Evolutionary conservation across 2,888 invertebrate genomes (phyloP).

Genomic region (Drosophila cognata): DNA sequence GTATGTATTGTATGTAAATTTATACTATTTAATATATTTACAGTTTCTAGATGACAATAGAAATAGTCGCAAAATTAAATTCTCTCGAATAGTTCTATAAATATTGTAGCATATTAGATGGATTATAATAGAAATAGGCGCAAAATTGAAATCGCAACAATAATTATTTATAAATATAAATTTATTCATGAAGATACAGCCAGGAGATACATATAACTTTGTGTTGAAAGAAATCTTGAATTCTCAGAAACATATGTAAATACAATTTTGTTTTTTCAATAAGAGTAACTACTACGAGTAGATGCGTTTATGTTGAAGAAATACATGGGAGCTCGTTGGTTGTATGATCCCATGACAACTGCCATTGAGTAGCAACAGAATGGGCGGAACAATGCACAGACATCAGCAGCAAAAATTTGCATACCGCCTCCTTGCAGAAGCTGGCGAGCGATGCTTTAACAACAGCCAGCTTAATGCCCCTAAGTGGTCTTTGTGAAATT

Average conservation of each 20-base stretch:
- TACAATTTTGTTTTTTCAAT: not conserved
- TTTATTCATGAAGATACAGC: not conserved
- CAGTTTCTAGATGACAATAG: not conserved
- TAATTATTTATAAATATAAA: not conserved
- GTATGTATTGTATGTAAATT: not conserved
- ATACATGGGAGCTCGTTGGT: constrained; percentile 11
- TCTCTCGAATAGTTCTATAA: not conserved
- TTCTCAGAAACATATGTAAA: not conserved
- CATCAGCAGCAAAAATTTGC: constrained; percentile 38
- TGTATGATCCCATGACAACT: constrained; percentile 46
- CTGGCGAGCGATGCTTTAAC: constrained; percentile 42
- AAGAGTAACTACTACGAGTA: not conserved
- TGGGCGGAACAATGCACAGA: constrained; percentile 48
- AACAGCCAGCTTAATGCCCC: constrained; percentile 68
- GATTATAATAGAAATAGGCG: not conserved
- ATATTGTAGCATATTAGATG: not conserved
- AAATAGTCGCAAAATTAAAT: not conserved
- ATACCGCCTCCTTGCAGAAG: constrained; percentile 46
- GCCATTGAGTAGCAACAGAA: constrained; percentile 38
- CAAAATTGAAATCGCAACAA: not conserved
- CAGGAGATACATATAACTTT: not conserved
- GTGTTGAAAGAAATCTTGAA: not conserved
- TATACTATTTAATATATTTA: not conserved
- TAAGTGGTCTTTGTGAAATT: constrained; percentile 73
- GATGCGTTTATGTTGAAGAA: not conserved